Conservation (phyloP, 1,140 invertebrate species). For the Drosophila tristis region DNA sequence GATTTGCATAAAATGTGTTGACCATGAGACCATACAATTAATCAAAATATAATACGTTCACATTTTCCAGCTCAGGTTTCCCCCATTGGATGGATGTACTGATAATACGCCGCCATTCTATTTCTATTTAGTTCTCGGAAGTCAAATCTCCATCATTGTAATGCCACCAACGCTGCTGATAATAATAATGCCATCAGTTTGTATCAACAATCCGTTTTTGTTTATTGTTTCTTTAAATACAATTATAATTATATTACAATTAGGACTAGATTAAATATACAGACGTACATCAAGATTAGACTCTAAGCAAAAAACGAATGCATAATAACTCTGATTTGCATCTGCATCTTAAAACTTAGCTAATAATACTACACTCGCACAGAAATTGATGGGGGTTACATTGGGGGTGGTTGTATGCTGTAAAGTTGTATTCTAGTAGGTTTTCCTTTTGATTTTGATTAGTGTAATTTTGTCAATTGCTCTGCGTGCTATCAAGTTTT, state of each 20-base stretch:
- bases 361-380: slow-evolving; percentile 57
- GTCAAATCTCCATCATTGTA: slow-evolving; percentile 10
- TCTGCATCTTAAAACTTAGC: slow-evolving; percentile 31
- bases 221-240: slow-evolving; percentile 65
- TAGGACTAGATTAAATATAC: slow-evolving; percentile 78
- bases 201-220: slow-evolving; percentile 49
- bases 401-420: slow-evolving; percentile 14
- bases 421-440: slow-evolving; percentile 13
- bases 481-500: slow-evolving; percentile 32
- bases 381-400: slow-evolving; percentile 5
- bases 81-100: slow-evolving; percentile 14
- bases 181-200: slow-evolving; percentile 22
- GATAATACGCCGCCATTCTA: slow-evolving; percentile 4
- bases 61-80: slow-evolving; percentile 11
- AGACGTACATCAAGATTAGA: slow-evolving; percentile 62
- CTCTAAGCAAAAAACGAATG: slow-evolving; percentile 62
- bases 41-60: slow-evolving; percentile 31
- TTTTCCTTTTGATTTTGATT: slow-evolving; percentile 64
- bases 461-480: slow-evolving; percentile 47
- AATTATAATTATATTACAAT: slow-evolving; percentile 77
- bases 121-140: slow-evolving; percentile 5
- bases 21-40: slow-evolving; percentile 30
- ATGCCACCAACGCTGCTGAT: background rate
- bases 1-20: slow-evolving; percentile 41
- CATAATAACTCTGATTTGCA: slow-evolving; percentile 30